These are phyloP conservation scores for Lycopodina hypogea DNA, from an alignment of 37 sponge, comb jelly and placozoan species.

Conservation along the genomic window DNA sequence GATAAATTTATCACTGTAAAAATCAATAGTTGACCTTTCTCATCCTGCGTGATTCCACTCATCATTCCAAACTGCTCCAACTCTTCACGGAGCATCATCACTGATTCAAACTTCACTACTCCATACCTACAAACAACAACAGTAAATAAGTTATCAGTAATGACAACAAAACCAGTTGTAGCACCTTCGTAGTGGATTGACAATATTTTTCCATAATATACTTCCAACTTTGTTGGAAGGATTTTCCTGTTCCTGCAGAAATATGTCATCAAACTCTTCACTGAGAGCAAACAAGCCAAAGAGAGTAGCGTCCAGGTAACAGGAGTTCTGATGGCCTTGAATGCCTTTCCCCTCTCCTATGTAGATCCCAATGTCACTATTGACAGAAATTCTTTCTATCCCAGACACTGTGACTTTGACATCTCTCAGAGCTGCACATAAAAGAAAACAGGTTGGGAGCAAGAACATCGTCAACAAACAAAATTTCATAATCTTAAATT, in stretches of 20 bases:
- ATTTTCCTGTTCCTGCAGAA: constrained; percentile 19
- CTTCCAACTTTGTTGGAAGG: constrained; percentile 8
- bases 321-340: constrained; percentile 96
- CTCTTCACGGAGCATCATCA: constrained; percentile 69
- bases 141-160: neutral
- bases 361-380: constrained; percentile 15
- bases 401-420: neutral
- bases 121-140: constrained; percentile 42
- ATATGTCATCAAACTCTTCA: constrained; percentile 70
- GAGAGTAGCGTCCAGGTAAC: constrained; percentile 95
- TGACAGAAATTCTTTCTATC: neutral
- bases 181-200: constrained; percentile 84
- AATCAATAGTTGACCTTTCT: constrained; percentile 62
- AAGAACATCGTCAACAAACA: too few relatives aligned
- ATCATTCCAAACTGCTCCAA: constrained; percentile 62
- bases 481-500: too few relatives aligned
- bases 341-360: constrained; percentile 73
- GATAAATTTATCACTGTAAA: too few relatives aligned
- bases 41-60: constrained; percentile 72
- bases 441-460: neutral
- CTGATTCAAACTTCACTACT: constrained; percentile 62
- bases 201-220: constrained; percentile 69
- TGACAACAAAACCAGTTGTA: neutral
- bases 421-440: constrained; percentile 5
- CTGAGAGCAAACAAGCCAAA: constrained; percentile 92